Conservation (phyloP, 2,797 vertebrate genomes). For the Pelochelys cantorii region DNA sequence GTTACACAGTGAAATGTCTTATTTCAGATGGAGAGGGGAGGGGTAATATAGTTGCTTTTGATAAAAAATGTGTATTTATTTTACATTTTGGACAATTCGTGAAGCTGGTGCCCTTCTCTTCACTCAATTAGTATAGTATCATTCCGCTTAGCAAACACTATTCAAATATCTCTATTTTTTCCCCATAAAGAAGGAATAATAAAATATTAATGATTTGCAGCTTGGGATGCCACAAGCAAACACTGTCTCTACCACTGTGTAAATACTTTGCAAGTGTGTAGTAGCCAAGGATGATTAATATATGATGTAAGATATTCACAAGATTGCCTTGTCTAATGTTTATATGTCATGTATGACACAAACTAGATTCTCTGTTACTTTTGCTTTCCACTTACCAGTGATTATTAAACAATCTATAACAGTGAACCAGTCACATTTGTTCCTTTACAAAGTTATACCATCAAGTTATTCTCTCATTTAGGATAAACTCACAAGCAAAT, state of each 20-base stretch:
- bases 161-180: slow-evolving; percentile 74
- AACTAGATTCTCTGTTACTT: slow-evolving; percentile 59
- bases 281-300: slow-evolving; percentile 59
- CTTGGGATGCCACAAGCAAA: slow-evolving; percentile 35
- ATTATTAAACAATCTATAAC: slow-evolving; percentile 71
- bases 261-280: slow-evolving; percentile 50
- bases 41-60: slow-evolving; percentile 60
- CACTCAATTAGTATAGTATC: slow-evolving; percentile 60
- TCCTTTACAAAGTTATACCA: slow-evolving; percentile 40
- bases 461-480: slow-evolving; percentile 32
- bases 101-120: slow-evolving; percentile 60
- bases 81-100: slow-evolving; percentile 65
- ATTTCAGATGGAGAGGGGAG: background rate
- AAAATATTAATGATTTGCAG: slow-evolving; percentile 69
- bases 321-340: slow-evolving; percentile 62
- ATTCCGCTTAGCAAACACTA: slow-evolving; percentile 64
- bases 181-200: slow-evolving; percentile 59
- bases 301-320: slow-evolving; percentile 60
- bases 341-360: slow-evolving; percentile 20
- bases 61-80: slow-evolving; percentile 76
- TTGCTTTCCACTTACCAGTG: slow-evolving; percentile 62
- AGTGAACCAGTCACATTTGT: slow-evolving; percentile 45
- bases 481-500: slow-evolving; percentile 21
- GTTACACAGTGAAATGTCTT: slow-evolving; percentile 79
- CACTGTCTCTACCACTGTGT: slow-evolving; percentile 40